These are phyloP conservation scores for Psococerastis gibbosa DNA, from an alignment of 2,888 invertebrate species.

Conservation along the genomic window DNA sequence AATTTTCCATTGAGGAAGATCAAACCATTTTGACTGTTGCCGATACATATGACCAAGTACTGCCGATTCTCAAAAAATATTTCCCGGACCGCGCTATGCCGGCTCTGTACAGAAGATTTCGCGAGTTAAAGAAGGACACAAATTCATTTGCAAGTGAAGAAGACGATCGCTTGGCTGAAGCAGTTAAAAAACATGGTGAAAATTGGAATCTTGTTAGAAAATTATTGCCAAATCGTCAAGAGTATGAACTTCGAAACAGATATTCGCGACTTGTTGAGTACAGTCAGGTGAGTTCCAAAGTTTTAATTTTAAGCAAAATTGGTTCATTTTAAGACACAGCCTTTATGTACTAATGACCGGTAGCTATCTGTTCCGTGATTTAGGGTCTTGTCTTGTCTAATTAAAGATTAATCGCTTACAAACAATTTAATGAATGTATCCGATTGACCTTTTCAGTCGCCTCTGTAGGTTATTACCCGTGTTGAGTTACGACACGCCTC, in stretches of 20 bases:
- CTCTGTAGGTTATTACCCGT: too few species aligned
- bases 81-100: neutral
- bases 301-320: neutral
- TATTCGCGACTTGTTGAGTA: neutral
- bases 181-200: neutral
- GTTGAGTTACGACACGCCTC: too few species aligned
- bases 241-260: neutral
- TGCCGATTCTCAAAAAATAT: neutral
- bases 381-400: too few species aligned
- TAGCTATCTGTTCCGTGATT: too few species aligned
- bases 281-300: neutral
- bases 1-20: neutral
- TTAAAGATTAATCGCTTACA: too few species aligned
- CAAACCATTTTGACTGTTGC: neutral
- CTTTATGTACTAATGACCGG: too few species aligned
- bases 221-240: neutral
- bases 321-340: too few species aligned
- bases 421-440: too few species aligned
- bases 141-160: neutral
- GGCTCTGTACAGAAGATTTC: neutral
- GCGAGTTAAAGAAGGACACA: neutral
- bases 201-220: neutral
- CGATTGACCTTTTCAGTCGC: too few species aligned
- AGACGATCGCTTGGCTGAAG: neutral
- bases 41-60: neutral